A percentile compares a stretch with the other conserved stretches of the same genome.
These are phyloP conservation scores for Poeciliopsis presidionis DNA, from an alignment of 2,797 vertebrate species.

Conservation along the genomic window DNA sequence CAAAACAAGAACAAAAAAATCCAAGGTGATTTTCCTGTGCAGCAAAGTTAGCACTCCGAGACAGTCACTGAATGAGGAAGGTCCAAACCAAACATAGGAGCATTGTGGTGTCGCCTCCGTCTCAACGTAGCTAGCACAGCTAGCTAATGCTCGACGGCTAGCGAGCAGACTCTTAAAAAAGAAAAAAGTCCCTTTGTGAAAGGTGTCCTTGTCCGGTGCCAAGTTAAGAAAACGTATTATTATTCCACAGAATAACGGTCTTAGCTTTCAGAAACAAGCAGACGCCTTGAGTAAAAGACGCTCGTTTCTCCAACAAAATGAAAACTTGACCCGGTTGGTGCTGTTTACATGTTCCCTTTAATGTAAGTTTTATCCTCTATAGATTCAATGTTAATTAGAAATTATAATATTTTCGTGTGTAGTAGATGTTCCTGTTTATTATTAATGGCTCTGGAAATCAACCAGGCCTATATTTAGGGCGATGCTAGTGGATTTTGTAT, in stretches of 20 bases:
- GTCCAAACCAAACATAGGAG: conserved; percentile 63
- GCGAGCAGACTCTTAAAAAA: conserved; percentile 75
- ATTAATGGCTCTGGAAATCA: conserved; percentile 85
- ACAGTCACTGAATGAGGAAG: conserved; percentile 60
- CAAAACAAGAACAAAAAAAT: conserved; percentile 58
- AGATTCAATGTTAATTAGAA: conserved; percentile 82
- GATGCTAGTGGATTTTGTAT: conserved; percentile 88
- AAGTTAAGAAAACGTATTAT: conserved; percentile 78
- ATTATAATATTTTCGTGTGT: conserved; percentile 86
- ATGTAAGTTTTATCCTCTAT: conserved; percentile 83
- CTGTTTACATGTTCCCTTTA: conserved; percentile 88
- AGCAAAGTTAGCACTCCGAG: conserved; percentile 43
- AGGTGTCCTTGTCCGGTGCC: conserved; percentile 82
- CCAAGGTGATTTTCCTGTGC: conserved; percentile 41
- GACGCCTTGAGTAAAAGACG: conserved; percentile 78
- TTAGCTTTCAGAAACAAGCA: conserved; percentile 78
- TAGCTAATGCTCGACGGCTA: conserved; percentile 79
- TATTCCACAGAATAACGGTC: conserved; percentile 78
- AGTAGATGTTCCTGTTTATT: conserved; percentile 88
- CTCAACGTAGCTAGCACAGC: conserved; percentile 78
- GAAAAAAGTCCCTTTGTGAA: conserved; percentile 78
- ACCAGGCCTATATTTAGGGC: conserved; percentile 87
- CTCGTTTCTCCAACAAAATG: conserved; percentile 84
- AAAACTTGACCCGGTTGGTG: conserved; percentile 86
- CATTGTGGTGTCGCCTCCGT: conserved; percentile 75